These are phyloP conservation scores for Labeo rohita DNA, from an alignment of 2,113 vertebrate genomes.

Conservation along the genomic window DNA sequence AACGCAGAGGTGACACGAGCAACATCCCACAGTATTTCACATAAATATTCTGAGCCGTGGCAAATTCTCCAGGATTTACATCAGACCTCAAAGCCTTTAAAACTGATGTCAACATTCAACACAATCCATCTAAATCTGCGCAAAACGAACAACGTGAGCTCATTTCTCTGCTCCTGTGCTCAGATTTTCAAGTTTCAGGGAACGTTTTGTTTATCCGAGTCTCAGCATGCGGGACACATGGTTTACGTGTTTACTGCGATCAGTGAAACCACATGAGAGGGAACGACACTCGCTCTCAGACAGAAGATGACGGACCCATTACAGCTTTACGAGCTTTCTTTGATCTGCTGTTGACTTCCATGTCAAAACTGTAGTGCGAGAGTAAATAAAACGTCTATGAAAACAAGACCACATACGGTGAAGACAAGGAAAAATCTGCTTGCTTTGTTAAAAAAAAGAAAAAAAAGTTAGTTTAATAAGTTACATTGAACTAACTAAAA, in stretches of 20 bases:
- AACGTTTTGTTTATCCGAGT: not conserved
- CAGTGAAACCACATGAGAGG: slow-evolving; percentile 21
- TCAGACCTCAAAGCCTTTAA: not conserved
- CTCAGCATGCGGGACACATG: not conserved
- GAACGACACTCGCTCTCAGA: not conserved
- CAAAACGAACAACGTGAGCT: not conserved
- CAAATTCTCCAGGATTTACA: not conserved
- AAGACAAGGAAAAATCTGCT: not conserved
- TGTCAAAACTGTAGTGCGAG: not conserved
- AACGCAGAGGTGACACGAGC: not conserved
- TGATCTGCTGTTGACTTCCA: not conserved
- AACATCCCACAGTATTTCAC: not conserved
- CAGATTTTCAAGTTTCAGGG: not conserved
- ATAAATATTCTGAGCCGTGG: not conserved
- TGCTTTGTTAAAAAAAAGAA: no score
- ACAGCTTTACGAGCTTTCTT: not conserved
- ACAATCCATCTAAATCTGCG: not conserved
- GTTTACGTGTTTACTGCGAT: slow-evolving; percentile 27
- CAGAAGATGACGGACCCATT: not conserved
- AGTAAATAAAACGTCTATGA: not conserved
- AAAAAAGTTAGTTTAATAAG: no score
- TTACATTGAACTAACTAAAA: no score
- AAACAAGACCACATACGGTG: not conserved
- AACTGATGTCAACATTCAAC: not conserved
- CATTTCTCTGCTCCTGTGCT: not conserved